These are phyloP conservation scores for Tapirus terrestris DNA, from an alignment of 2,113 vertebrate species.

Conservation along the genomic window DNA sequence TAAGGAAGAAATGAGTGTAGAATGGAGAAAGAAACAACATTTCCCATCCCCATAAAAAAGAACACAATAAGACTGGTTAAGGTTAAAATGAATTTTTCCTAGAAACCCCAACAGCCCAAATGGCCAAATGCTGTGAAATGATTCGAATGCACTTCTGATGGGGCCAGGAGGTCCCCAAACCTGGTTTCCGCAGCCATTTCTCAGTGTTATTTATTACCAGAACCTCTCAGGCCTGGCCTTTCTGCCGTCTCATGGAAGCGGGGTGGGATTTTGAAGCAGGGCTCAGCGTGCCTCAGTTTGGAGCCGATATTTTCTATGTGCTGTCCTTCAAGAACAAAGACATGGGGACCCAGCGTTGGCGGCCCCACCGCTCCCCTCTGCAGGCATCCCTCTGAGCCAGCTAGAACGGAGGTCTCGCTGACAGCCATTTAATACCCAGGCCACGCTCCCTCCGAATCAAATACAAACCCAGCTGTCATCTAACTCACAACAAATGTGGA, in stretches of 20 bases:
- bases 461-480: conserved; percentile 62
- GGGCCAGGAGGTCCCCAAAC: neutral
- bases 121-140: neutral
- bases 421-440: conserved; percentile 46
- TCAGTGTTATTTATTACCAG: neutral
- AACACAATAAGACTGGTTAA: neutral
- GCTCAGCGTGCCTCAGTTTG: neutral
- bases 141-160: neutral
- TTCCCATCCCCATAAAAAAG: neutral
- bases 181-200: neutral
- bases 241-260: neutral
- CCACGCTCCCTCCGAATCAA: conserved; percentile 52
- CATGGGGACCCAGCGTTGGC: neutral
- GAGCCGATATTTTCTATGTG: neutral
- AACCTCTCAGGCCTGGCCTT: neutral
- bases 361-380: neutral
- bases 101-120: neutral
- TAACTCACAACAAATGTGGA: conserved; percentile 66
- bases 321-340: neutral
- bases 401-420: conserved; percentile 41
- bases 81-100: conserved; percentile 11
- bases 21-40: neutral
- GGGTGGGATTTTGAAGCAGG: neutral
- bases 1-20: neutral
- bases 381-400: neutral